Percentiles rank a stretch among this genome's conserved stretches.
These are phyloP conservation scores for Austrolebias charrua DNA, from an alignment of 2,797 vertebrate species.

Conservation along the genomic window DNA sequence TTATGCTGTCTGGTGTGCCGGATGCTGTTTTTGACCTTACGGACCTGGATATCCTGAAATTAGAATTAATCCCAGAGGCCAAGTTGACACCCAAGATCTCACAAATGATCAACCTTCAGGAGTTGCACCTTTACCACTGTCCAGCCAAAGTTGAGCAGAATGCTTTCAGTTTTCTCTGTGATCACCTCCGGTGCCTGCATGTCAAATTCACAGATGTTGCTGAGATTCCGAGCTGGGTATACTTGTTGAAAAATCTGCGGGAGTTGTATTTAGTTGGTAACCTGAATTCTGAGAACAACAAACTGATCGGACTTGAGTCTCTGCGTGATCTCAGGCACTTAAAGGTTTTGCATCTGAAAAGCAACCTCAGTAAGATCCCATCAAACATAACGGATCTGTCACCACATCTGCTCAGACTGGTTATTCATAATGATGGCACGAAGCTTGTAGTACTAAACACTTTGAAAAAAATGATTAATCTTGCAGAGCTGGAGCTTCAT, in stretches of 20 bases:
- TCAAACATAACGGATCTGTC: slow-evolving; percentile 98
- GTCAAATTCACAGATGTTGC: slow-evolving; percentile 98
- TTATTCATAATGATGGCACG: slow-evolving; percentile 97
- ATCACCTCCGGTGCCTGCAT: slow-evolving; percentile 97
- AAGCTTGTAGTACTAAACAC: slow-evolving; percentile 96
- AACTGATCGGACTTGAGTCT: slow-evolving; percentile 97
- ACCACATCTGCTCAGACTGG: slow-evolving; percentile 91
- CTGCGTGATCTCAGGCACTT: slow-evolving; percentile 93
- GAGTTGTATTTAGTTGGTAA: slow-evolving; percentile 96
- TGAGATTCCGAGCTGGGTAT: slow-evolving; percentile 97
- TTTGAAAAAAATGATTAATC: slow-evolving; percentile 98
- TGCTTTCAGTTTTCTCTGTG: slow-evolving; percentile 96
- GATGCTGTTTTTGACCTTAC: slow-evolving; percentile 96
- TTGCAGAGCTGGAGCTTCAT: slow-evolving; percentile 92
- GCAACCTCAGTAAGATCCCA: slow-evolving; percentile 98
- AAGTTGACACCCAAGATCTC: slow-evolving; percentile 96
- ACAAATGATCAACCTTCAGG: slow-evolving; percentile 95
- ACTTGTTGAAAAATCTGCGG: slow-evolving; percentile 91
- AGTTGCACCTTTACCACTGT: slow-evolving; percentile 96
- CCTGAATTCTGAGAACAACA: slow-evolving; percentile 98
- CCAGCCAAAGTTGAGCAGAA: slow-evolving; percentile 97
- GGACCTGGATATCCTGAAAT: slow-evolving; percentile 92
- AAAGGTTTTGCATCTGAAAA: slow-evolving; percentile 94
- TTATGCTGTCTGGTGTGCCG: slow-evolving; percentile 95
- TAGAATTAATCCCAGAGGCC: slow-evolving; percentile 96